Evolutionary conservation across 2,113 vertebrate species (phyloP).

Genomic region (Thamnophis sirtalis): DNA sequence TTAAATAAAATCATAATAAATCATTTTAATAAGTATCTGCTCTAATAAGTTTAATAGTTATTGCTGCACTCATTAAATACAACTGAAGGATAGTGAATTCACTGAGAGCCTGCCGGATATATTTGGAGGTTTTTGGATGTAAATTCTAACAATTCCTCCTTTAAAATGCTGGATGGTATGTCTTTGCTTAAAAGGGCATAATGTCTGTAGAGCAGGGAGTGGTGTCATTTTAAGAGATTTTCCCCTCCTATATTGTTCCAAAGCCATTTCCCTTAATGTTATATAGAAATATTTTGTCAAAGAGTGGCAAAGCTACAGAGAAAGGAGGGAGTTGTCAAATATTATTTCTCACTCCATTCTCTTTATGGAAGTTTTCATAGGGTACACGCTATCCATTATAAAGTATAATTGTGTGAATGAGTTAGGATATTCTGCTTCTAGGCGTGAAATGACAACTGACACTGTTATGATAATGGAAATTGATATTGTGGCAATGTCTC

Average conservation of each 20-base stretch:
- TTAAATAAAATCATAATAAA: neutral
- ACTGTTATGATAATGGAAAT: neutral
- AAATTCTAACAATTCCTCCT: neutral
- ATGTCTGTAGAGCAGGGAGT: neutral
- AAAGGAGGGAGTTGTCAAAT: neutral
- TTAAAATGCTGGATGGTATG: neutral
- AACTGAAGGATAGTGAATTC: neutral
- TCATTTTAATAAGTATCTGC: neutral
- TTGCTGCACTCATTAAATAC: neutral
- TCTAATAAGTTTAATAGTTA: neutral
- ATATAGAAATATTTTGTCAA: neutral
- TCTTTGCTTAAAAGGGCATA: neutral
- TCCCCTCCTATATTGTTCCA: neutral
- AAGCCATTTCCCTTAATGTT: neutral
- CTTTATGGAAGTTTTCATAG: neutral
- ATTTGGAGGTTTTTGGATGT: neutral
- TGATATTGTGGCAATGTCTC: neutral
- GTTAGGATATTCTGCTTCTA: neutral
- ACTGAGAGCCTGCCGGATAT: neutral
- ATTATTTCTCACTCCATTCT: neutral
- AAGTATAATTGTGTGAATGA: neutral
- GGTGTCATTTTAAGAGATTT: neutral
- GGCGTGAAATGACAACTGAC: neutral
- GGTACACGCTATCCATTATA: neutral
- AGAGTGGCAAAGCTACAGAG: neutral